Evolutionary conservation across 2,113 vertebrate species (phyloP).

Genomic region (Ia io): DNA sequence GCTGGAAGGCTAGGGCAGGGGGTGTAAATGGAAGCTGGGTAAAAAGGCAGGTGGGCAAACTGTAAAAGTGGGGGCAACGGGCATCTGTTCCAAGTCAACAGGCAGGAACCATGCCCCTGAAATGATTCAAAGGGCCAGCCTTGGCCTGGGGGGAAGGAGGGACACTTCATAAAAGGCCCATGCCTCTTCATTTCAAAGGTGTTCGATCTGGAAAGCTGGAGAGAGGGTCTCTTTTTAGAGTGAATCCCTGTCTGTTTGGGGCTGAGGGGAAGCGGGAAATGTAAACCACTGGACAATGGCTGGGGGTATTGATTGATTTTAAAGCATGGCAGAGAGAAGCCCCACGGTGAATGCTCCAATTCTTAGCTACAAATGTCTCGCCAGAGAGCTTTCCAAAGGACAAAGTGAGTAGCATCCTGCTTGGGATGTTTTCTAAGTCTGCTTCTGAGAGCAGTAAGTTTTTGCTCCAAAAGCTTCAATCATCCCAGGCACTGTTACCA

Average conservation of each 20-base stretch:
- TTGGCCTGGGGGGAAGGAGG: slow-evolving; percentile 8
- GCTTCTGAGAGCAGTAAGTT: not conserved
- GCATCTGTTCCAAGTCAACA: slow-evolving; percentile 74
- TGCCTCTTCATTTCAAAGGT: slow-evolving; percentile 42
- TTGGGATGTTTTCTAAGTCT: slow-evolving; percentile 8
- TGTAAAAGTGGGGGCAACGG: slow-evolving; percentile 62
- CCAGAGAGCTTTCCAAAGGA: slow-evolving; percentile 32
- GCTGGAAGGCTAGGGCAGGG: slow-evolving; percentile 56
- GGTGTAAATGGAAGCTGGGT: slow-evolving; percentile 61
- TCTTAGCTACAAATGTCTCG: slow-evolving; percentile 13
- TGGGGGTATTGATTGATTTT: slow-evolving; percentile 36
- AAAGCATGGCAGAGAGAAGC: not conserved
- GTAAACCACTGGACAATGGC: slow-evolving; percentile 47
- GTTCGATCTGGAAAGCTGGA: slow-evolving; percentile 53
- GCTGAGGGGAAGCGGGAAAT: not conserved
- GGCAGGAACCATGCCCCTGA: slow-evolving; percentile 60
- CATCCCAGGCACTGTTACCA: not conserved
- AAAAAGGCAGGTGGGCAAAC: slow-evolving; percentile 78
- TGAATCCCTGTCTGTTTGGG: not conserved
- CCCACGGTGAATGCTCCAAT: not conserved
- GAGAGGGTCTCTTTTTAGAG: slow-evolving; percentile 3
- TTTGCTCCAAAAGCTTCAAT: not conserved
- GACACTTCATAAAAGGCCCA: slow-evolving; percentile 68
- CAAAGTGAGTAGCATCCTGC: slow-evolving; percentile 9
- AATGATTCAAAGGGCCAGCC: slow-evolving; percentile 56